phyloP scores from a whole-genome alignment of 2,888 invertebrate species.

The Heteromurus nitidus region DNA sequence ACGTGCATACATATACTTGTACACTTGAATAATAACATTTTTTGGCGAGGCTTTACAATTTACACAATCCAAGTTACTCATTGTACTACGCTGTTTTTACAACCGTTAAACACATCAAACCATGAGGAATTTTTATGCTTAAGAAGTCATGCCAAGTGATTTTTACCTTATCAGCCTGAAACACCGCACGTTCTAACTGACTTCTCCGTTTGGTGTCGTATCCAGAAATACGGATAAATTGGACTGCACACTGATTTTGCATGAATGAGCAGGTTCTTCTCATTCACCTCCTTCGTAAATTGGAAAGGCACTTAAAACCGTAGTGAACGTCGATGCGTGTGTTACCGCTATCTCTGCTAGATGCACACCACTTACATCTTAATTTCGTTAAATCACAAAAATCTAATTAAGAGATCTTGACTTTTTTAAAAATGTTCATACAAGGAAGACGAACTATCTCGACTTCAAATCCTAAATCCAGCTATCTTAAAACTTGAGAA shows the following conservation, averaged over 20 bases:
- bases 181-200: constrained; percentile 45
- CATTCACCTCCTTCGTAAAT: not conserved
- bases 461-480: too few species aligned
- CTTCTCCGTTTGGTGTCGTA: constrained; percentile 10
- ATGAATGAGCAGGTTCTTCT: constrained; percentile 18
- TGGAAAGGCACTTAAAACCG: not conserved
- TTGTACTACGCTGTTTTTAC: constrained; percentile 29
- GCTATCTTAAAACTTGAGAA: too few species aligned
- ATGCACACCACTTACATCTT: too few species aligned
- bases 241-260: constrained; percentile 14
- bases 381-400: too few species aligned
- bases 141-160: constrained; percentile 13
- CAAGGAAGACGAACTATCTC: too few species aligned
- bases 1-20: too few species aligned
- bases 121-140: not conserved
- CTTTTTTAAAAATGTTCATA: too few species aligned
- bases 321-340: too few species aligned
- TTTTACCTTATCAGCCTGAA: constrained; percentile 41
- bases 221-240: constrained; percentile 29
- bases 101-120: constrained; percentile 33
- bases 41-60: too few species aligned
- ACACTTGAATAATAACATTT: too few species aligned
- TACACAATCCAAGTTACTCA: not conserved
- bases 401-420: too few species aligned
- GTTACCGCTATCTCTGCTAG: too few species aligned